Evolutionary conservation across 2,888 invertebrate genomes (phyloP).

Genomic region (Thereva nobilitata): DNA sequence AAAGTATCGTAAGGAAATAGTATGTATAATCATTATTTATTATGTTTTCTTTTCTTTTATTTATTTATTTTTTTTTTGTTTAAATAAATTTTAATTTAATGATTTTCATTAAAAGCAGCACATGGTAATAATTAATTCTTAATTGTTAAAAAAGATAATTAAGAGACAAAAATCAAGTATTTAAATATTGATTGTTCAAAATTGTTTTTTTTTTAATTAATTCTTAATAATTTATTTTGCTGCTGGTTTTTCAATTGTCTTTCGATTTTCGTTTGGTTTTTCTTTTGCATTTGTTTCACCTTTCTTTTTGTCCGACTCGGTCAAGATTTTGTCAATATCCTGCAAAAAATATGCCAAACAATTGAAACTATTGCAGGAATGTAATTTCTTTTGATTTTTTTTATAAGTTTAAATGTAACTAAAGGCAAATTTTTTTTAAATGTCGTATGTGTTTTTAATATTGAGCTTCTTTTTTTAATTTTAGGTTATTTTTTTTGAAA

Average conservation of each 20-base stretch:
- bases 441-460: background rate
- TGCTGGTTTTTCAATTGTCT: constrained; percentile 39
- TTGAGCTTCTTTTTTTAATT: background rate
- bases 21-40: constrained; percentile 3
- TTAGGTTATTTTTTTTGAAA: background rate
- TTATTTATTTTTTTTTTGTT: background rate
- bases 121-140: constrained; percentile 19
- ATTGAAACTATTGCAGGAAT: constrained; percentile 37
- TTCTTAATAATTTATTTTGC: constrained; percentile 34
- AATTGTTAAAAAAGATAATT: background rate
- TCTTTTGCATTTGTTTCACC: constrained; percentile 44
- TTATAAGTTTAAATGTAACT: constrained; percentile 30
- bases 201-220: constrained; percentile 13
- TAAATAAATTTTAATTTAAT: constrained; percentile 4
- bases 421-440: constrained; percentile 14
- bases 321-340: constrained; percentile 57
- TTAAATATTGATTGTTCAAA: constrained; percentile 19
- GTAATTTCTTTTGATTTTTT: constrained; percentile 15
- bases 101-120: constrained; percentile 25
- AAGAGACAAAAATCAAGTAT: constrained; percentile 7
- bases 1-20: constrained; percentile 28
- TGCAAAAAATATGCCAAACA: constrained; percentile 54
- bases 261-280: constrained; percentile 37
- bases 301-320: constrained; percentile 51
- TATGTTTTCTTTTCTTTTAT: background rate